phyloP scores from a whole-genome alignment of 2,888 invertebrate species.

The Ectemnius continuus region DNA sequence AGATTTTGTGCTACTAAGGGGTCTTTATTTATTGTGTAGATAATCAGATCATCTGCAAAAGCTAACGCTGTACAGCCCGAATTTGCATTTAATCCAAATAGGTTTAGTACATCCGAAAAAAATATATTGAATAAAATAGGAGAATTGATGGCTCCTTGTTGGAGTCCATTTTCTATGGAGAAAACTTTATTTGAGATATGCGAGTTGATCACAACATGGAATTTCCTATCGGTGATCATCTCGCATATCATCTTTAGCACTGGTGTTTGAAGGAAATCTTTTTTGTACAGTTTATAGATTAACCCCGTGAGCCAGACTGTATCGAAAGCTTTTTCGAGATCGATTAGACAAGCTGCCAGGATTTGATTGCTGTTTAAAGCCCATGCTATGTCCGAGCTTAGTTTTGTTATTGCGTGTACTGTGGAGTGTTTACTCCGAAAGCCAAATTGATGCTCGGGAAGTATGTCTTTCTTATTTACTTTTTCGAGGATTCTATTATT shows the following conservation, averaged over 20 bases:
- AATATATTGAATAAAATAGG: slow-evolving; percentile 22
- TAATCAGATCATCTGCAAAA: slow-evolving; percentile 34
- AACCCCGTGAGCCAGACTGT: slow-evolving; percentile 40
- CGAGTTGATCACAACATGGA: slow-evolving; percentile 4
- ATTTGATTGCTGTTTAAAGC: slow-evolving; percentile 7
- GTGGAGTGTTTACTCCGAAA: slow-evolving; percentile 32
- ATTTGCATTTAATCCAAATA: slow-evolving; percentile 1
- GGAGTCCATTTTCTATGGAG: slow-evolving; percentile 33
- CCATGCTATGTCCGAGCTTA: slow-evolving; percentile 19
- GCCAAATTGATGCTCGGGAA: slow-evolving; percentile 30
- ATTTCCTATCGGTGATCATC: slow-evolving; percentile 30
- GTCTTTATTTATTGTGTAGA: slow-evolving; percentile 4
- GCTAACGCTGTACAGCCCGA: background rate
- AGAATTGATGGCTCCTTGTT: slow-evolving; percentile 40
- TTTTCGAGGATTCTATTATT: slow-evolving; percentile 5
- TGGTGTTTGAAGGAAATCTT: slow-evolving; percentile 14
- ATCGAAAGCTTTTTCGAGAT: slow-evolving; percentile 26
- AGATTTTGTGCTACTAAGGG: no score
- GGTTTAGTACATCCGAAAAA: slow-evolving; percentile 11
- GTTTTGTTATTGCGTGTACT: slow-evolving; percentile 32
- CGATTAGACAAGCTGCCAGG: slow-evolving; percentile 25
- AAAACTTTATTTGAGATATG: background rate
- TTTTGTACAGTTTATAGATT: slow-evolving; percentile 24
- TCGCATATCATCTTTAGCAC: slow-evolving; percentile 10
- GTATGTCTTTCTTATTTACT: background rate